Evolutionary conservation across 2,113 vertebrate species (phyloP).

Genomic region (Micromys minutus): DNA sequence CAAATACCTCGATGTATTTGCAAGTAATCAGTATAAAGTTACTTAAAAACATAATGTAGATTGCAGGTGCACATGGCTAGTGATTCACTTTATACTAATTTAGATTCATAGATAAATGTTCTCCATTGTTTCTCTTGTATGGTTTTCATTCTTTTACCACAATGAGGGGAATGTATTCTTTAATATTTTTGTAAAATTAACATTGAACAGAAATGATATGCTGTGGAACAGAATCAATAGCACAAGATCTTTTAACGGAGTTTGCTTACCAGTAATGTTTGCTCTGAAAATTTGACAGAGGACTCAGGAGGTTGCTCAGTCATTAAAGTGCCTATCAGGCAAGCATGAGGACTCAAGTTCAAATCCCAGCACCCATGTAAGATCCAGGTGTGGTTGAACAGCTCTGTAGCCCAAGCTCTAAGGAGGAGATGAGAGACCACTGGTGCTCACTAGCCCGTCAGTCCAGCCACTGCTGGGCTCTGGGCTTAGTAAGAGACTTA

Average conservation of each 20-base stretch:
- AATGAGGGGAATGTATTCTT: not conserved
- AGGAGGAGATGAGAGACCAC: not conserved
- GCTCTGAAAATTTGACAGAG: slow-evolving; percentile 31
- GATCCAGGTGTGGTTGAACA: not conserved
- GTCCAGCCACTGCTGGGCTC: not conserved
- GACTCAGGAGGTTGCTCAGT: not conserved
- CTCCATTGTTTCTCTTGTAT: slow-evolving; percentile 13
- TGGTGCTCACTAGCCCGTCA: not conserved
- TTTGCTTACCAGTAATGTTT: not conserved
- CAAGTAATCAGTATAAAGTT: slow-evolving; percentile 20
- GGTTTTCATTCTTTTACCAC: not conserved
- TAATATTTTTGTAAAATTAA: slow-evolving; percentile 28
- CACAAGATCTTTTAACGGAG: not conserved
- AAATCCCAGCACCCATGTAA: not conserved
- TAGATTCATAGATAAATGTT: not conserved
- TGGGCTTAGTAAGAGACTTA: not conserved
- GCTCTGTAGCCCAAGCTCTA: not conserved
- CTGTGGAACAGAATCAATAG: not conserved
- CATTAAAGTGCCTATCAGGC: not conserved
- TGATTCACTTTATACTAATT: slow-evolving; percentile 10
- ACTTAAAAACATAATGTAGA: not conserved
- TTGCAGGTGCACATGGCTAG: not conserved
- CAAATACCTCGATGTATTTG: not conserved
- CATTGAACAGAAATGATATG: not conserved
- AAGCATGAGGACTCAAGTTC: not conserved